Base-by-base conservation (phyloP, 2,113 vertebrate genomes). In the Trematocara marginatum region DNA sequence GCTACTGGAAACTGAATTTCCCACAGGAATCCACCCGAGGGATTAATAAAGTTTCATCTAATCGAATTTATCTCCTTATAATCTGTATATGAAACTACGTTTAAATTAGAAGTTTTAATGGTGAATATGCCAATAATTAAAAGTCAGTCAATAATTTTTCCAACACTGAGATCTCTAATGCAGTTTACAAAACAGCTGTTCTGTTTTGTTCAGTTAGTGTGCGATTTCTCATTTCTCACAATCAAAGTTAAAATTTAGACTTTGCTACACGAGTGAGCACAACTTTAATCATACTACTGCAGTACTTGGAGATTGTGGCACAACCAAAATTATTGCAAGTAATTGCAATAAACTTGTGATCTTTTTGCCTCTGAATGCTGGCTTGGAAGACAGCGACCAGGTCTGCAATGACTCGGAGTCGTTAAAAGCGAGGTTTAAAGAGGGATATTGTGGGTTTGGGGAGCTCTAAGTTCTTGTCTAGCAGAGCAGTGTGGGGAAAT, bases 61-160 rank as follows among this genome's bases (percentile, higher is more conserved):
- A 18, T 61, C 57, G 2, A 34, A 42, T 69, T 9, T 16, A 45
- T 23, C 20, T 71, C 64, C 5, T 15, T 26, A 15, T 71, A 71
- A 45, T 26, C 12, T 45, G 38, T 26, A 45, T 0, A 64, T 64
- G 18, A 64, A 38, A 0, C 59, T 64, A 11, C 1, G 0, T 64
- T 64, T 38, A 20, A 64, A 64, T 38, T 4, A 38, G 18, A 64
- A 0, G 34, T n/a, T 38, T 64, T 38, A 64, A 38, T 34, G 38
- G 12, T 71, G 20, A 45, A 71, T 45, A 45, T 45, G 0, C 20
- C 66, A 42, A 45, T 6, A 26, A 16, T 45, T 71, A 45, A 71
- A 71, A 45, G 38, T 45, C 34, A 71, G 6, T 6, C 38, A 4
- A 71, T 15, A 71, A 6, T 1, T 16, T 45, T 71, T 71, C 38